Percentiles rank a stretch among this genome's conserved stretches.
phyloP scores from a whole-genome alignment of 2,797 vertebrate genomes.

The Eleutherodactylus coqui region DNA sequence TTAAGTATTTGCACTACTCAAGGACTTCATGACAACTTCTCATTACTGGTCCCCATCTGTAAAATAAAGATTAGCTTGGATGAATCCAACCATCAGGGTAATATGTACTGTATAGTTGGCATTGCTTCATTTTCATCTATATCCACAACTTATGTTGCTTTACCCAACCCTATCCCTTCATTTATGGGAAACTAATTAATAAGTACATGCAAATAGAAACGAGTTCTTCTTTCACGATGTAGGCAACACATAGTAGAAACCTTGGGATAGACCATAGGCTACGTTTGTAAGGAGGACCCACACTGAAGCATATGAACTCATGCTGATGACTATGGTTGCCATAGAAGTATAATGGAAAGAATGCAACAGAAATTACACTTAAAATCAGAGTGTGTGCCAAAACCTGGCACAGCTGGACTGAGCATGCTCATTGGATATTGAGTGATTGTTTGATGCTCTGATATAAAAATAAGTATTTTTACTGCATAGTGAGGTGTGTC shows the following conservation, averaged over 20 bases:
- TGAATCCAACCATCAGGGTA: neutral
- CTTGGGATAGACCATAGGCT: neutral
- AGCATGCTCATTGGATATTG: too few species aligned
- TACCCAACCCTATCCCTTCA: neutral
- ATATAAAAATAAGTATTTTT: too few species aligned
- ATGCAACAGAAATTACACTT: too few species aligned
- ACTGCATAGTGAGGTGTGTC: too few species aligned
- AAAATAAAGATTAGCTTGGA: neutral
- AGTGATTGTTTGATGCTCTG: too few species aligned
- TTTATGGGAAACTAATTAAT: neutral
- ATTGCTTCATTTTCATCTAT: neutral
- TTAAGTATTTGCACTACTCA: neutral
- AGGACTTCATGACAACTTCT: neutral
- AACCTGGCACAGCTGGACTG: too few species aligned
- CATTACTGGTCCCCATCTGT: neutral
- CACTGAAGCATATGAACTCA: too few species aligned
- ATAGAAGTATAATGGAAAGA: too few species aligned
- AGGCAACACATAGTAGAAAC: neutral
- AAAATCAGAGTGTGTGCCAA: too few species aligned
- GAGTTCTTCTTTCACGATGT: neutral
- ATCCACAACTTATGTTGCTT: neutral
- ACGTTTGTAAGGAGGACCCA: too few species aligned
- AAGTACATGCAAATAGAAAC: neutral
- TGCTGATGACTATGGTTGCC: too few species aligned
- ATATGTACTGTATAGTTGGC: neutral